Evolutionary conservation across 2,888 invertebrate genomes (phyloP).

Genomic region (Teleogryllus oceanicus): DNA sequence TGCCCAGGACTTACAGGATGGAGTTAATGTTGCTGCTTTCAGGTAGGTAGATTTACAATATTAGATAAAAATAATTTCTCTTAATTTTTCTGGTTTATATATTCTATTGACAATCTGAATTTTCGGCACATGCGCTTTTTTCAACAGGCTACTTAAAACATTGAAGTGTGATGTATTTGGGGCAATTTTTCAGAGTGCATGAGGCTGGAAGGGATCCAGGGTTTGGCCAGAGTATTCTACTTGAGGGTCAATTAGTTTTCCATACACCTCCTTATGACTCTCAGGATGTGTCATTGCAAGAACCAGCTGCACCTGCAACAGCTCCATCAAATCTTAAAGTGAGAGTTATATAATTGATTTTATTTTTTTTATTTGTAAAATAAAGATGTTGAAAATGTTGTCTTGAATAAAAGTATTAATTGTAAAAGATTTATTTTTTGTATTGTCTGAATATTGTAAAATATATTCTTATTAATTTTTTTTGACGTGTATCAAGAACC

Average conservation of each 20-base stretch:
- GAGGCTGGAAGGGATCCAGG: conserved; percentile 79
- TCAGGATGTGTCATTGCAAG: conserved; percentile 68
- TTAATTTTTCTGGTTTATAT: too few relatives aligned
- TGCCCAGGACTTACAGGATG: conserved; percentile 73
- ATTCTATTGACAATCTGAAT: too few relatives aligned
- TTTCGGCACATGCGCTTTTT: not conserved
- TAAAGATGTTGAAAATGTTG: too few relatives aligned
- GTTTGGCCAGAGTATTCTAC: conserved; percentile 90
- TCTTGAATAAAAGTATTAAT: too few relatives aligned
- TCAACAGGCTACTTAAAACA: not conserved
- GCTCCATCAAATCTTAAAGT: not conserved
- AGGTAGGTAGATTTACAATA: conserved; percentile 49
- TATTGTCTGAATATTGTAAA: too few relatives aligned
- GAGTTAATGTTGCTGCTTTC: conserved; percentile 76
- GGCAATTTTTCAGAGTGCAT: conserved; percentile 56
- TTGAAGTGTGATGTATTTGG: conserved; percentile 20
- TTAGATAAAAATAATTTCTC: too few relatives aligned
- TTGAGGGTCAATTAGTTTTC: conserved; percentile 81
- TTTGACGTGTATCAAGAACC: too few relatives aligned
- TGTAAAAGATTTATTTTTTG: too few relatives aligned
- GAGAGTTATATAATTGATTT: not conserved
- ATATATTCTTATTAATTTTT: too few relatives aligned
- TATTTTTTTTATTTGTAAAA: too few relatives aligned
- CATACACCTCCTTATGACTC: conserved; percentile 85
- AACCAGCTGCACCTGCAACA: conserved; percentile 20